Evolutionary conservation across 2,113 vertebrate genomes (phyloP).

Genomic region (Aix galericulata): DNA sequence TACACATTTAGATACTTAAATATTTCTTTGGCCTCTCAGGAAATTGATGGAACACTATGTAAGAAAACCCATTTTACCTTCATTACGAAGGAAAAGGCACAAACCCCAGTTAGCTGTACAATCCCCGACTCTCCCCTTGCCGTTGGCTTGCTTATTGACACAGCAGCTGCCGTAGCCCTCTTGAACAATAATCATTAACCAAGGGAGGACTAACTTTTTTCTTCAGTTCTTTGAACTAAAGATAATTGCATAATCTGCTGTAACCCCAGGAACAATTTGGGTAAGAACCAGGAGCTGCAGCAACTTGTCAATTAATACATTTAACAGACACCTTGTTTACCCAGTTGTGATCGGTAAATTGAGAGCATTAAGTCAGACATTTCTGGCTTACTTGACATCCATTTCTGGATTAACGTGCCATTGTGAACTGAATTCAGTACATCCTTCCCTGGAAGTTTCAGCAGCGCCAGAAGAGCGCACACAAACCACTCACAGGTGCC

Average conservation of each 20-base stretch:
- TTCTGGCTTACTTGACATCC: background rate
- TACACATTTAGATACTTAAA: background rate
- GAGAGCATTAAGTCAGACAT: background rate
- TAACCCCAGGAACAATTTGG: background rate
- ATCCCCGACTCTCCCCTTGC: background rate
- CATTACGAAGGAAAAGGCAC: background rate
- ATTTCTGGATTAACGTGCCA: background rate
- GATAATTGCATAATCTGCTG: accelerated
- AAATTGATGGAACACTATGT: accelerated
- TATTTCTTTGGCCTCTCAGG: background rate
- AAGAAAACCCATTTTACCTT: background rate
- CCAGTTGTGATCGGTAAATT: accelerated
- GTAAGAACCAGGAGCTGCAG: background rate
- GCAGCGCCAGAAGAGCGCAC: accelerated
- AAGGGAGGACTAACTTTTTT: background rate
- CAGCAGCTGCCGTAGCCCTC: background rate
- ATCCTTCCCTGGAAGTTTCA: too few species aligned
- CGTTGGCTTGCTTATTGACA: background rate
- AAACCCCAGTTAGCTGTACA: accelerated
- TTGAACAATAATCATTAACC: background rate
- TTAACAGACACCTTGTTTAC: background rate
- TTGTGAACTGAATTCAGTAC: background rate
- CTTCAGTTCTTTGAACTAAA: background rate
- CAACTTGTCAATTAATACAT: background rate
- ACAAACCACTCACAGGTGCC: background rate